A percentile compares a stretch with the other conserved stretches of the same genome.
Conservation (phyloP, 1,140 invertebrate genomes). For the Brachionus plicatilis region DNA sequence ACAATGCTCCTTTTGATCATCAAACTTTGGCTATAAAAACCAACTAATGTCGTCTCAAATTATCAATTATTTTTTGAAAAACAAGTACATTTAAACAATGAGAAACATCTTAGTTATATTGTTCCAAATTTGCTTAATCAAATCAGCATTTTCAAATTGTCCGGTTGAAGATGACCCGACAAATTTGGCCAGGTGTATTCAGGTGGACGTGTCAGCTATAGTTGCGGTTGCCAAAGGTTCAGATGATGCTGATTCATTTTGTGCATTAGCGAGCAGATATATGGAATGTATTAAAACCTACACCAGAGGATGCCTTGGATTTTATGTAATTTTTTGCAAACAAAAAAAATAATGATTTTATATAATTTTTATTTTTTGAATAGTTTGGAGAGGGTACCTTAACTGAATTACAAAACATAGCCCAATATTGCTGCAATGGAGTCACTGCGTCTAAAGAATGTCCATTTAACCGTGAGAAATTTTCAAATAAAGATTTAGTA, state of each 20-base stretch:
- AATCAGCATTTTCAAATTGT: background rate
- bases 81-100: background rate
- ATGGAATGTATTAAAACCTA: constrained; percentile 40
- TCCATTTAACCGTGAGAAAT: constrained; percentile 31
- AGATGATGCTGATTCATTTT: constrained; percentile 19
- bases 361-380: background rate
- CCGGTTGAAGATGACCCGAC: constrained; percentile 39
- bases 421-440: constrained; percentile 24
- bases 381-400: constrained; percentile 33
- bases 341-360: background rate
- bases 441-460: constrained; percentile 17
- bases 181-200: constrained; percentile 30
- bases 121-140: background rate
- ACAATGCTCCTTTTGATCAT: background rate
- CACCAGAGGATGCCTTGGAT: constrained; percentile 33
- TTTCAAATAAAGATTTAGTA: background rate
- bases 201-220: constrained; percentile 39
- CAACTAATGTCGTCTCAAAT: background rate
- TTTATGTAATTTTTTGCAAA: background rate
- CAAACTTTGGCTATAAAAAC: background rate
- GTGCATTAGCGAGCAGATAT: constrained; percentile 27
- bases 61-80: background rate
- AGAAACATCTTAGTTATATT: background rate
- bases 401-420: constrained; percentile 36
- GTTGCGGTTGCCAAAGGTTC: constrained; percentile 7